These are phyloP conservation scores for Carcharodon carcharias DNA, from an alignment of 2,797 vertebrate species.

Conservation along the genomic window DNA sequence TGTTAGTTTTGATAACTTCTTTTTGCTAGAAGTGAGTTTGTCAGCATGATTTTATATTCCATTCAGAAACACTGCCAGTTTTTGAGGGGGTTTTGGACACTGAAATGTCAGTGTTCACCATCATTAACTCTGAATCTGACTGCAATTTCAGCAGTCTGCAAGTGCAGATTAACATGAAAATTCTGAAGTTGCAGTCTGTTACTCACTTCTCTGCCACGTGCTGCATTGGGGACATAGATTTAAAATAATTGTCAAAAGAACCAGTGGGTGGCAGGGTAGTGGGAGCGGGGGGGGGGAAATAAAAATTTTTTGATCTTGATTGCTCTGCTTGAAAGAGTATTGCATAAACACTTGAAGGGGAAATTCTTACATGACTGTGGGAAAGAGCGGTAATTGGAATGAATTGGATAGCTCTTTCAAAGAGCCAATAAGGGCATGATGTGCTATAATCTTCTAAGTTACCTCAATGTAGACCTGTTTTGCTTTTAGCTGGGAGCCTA, in stretches of 20 bases:
- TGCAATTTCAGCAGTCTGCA: not conserved
- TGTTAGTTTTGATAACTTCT: not conserved
- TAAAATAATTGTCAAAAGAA: not conserved
- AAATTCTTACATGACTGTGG: not conserved
- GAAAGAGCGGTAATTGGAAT: not conserved
- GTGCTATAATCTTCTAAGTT: not conserved
- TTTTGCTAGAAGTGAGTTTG: not conserved
- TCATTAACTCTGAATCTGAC: not conserved
- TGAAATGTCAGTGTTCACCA: not conserved
- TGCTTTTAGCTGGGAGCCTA: too few relatives aligned
- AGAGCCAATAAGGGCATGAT: not conserved
- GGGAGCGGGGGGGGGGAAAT: not conserved
- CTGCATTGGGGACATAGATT: not conserved
- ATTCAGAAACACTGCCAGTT: not conserved
- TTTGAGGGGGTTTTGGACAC: not conserved
- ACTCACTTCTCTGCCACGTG: not conserved
- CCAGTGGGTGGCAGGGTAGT: too few relatives aligned
- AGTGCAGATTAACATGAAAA: not conserved
- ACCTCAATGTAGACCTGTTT: not conserved
- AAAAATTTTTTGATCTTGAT: not conserved
- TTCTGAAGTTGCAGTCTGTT: not conserved
- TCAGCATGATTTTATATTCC: not conserved
- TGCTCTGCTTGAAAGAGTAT: not conserved
- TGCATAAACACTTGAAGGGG: not conserved
- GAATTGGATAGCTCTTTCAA: not conserved